phyloP scores from a whole-genome alignment of 1,140 invertebrate genomes.

The Panulirus ornatus region DNA sequence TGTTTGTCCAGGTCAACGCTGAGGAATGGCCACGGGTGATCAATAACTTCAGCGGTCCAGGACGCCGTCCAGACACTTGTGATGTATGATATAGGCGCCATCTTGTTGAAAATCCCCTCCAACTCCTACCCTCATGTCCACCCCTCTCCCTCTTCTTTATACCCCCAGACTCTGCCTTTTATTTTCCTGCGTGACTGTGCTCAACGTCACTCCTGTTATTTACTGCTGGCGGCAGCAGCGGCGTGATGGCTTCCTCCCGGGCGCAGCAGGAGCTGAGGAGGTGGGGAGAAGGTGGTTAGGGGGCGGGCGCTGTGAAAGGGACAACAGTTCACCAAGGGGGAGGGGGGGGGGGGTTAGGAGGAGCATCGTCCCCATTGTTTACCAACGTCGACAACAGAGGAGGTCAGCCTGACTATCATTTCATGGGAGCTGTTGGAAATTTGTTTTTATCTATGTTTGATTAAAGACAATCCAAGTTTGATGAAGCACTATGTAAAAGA shows the following conservation, averaged over 20 bases:
- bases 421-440: too few species aligned
- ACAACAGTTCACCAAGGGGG: not conserved
- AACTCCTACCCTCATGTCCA: not conserved
- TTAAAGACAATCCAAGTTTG: too few species aligned
- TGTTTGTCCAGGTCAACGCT: not conserved
- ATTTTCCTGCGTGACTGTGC: constrained; percentile 64
- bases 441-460: too few species aligned
- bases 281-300: not conserved
- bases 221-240: constrained; percentile 31
- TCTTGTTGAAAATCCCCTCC: not conserved
- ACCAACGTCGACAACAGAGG: too few species aligned
- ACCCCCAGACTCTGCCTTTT: constrained; percentile 53
- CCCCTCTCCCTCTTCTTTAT: not conserved
- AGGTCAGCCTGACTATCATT: too few species aligned
- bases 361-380: not conserved
- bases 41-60: not conserved
- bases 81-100: not conserved
- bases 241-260: constrained; percentile 18
- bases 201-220: constrained; percentile 64
- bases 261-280: not conserved
- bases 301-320: not conserved
- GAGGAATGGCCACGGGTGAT: not conserved
- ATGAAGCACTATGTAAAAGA: too few species aligned
- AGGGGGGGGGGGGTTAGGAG: not conserved
- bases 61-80: not conserved